Evolutionary conservation across 1,140 invertebrate species (phyloP), one percentile per base, ranked within the genome.

Genomic region (Oncopeltus fasciatus): DNA sequence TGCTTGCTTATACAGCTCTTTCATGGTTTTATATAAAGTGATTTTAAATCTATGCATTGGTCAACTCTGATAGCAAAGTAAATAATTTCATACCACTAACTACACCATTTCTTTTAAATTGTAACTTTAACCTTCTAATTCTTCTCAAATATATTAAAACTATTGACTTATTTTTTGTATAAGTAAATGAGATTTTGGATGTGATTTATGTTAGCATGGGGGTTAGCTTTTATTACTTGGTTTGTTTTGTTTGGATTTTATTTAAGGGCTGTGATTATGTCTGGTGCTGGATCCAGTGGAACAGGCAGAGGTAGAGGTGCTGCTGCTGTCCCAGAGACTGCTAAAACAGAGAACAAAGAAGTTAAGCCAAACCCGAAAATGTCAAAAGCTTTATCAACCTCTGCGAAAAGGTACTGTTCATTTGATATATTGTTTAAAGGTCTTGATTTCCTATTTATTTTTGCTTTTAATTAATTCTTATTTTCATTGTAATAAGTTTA

Each of bases 301-400:
- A 63, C 65, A 31, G 68, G 66, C 24, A 31, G 68, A 29, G 68
- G 68, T 33, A 47, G 68, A 57, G 66, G 67, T 38, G 66, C 65
- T 60, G 64, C 69, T 5, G 66, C 67, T n/a, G 57, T 69, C 3
- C 65, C 68, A 9, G 66, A 68, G 57, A 64, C 65, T 27, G 62
- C 64, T 11, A 86, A 86, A 74, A 80, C 83, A 64, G 85, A 90
- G 67, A 80, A 81, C 65, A 90, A 90, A 74, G 88, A 92, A 74
- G 77, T 83, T 57, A 92, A 90, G 79, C 83, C 88, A 49, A 92
- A 90, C 76, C 86, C 88, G 38, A 94, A 92, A 75, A 94, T 94
- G 86, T 94, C 91, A 0, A 95, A 95, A 78, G 88, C 90, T 67
- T 76, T 95, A 60, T 90, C 89, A 60, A 94, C 91, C 20, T 94